A percentile compares a stretch with the other conserved stretches of the same genome.
phyloP scores from a whole-genome alignment of 2,888 invertebrate genomes.

The Alsophila aescularia region DNA sequence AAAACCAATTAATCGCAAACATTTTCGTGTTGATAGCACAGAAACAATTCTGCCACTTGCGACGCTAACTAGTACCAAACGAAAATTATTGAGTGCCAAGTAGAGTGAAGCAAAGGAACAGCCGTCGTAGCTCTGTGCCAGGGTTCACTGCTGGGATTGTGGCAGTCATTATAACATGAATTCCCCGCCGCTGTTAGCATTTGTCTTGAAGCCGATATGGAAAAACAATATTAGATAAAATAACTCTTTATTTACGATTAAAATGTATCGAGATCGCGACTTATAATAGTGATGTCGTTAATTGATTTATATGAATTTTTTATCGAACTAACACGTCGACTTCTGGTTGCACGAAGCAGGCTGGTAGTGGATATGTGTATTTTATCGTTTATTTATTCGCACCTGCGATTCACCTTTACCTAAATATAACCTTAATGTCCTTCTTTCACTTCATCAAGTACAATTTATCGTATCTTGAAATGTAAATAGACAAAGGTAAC shows the following conservation, averaged over 20 bases:
- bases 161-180: constrained; percentile 69
- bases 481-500: constrained; percentile 31
- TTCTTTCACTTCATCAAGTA: constrained; percentile 45
- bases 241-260: constrained; percentile 44
- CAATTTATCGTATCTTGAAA: constrained; percentile 43
- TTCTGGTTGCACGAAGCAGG: constrained; percentile 1
- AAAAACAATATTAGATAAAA: constrained; percentile 59
- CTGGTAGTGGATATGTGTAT: constrained; percentile 34
- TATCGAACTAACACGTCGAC: constrained; percentile 21
- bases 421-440: constrained; percentile 42
- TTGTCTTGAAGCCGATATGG: constrained; percentile 66
- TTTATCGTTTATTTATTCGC: constrained; percentile 47
- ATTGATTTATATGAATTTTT: constrained; percentile 21
- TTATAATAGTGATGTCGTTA: constrained; percentile 40
- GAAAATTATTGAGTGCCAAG: constrained; percentile 79
- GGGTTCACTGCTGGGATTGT: constrained; percentile 66
- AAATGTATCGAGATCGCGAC: constrained; percentile 41
- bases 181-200: constrained; percentile 74
- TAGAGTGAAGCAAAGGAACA: constrained; percentile 74
- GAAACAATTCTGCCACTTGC: constrained; percentile 69
- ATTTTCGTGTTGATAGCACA: constrained; percentile 47
- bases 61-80: constrained; percentile 50
- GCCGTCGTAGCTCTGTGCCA: constrained; percentile 72
- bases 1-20: constrained; percentile 42
- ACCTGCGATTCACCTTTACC: constrained; percentile 45